These are phyloP conservation scores for Harpagoxenus sublaevis DNA, from an alignment of 2,888 invertebrate genomes.

Conservation along the genomic window DNA sequence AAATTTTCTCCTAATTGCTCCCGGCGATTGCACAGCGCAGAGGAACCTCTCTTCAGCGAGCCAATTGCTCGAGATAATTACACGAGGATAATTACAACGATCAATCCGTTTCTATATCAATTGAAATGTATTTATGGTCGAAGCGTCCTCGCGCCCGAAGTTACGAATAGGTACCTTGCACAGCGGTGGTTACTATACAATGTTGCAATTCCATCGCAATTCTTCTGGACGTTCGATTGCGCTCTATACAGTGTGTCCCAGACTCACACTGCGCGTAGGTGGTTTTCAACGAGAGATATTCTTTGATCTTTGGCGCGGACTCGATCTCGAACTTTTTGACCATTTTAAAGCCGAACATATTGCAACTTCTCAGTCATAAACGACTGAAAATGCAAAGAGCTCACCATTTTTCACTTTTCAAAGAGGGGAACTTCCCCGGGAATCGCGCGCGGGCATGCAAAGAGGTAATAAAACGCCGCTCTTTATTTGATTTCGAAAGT, in stretches of 20 bases:
- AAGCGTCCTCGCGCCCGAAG: neutral
- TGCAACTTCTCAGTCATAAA: neutral
- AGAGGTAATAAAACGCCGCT: slow-evolving; percentile 28
- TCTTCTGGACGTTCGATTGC: neutral
- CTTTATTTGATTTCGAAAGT: slow-evolving; percentile 28
- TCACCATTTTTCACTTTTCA: neutral
- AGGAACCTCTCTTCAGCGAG: neutral
- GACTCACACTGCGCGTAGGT: neutral
- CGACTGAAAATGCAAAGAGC: neutral
- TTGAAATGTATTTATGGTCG: slow-evolving; percentile 10
- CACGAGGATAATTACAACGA: slow-evolving; percentile 5
- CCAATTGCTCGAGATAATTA: slow-evolving; percentile 26
- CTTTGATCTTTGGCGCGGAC: slow-evolving; percentile 37
- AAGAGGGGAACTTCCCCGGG: too few relatives aligned
- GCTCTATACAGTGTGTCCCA: neutral
- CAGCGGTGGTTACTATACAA: neutral
- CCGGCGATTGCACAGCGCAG: slow-evolving; percentile 3
- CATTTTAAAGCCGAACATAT: neutral
- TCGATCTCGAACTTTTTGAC: slow-evolving; percentile 29
- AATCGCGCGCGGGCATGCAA: neutral
- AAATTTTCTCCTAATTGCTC: slow-evolving; percentile 6
- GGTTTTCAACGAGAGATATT: slow-evolving; percentile 27
- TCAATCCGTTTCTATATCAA: slow-evolving; percentile 9
- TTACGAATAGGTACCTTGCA: neutral
- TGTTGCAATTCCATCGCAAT: neutral